Evolutionary conservation across 2,797 vertebrate species (phyloP).

Genomic region (Peromyscus melanophrys): DNA sequence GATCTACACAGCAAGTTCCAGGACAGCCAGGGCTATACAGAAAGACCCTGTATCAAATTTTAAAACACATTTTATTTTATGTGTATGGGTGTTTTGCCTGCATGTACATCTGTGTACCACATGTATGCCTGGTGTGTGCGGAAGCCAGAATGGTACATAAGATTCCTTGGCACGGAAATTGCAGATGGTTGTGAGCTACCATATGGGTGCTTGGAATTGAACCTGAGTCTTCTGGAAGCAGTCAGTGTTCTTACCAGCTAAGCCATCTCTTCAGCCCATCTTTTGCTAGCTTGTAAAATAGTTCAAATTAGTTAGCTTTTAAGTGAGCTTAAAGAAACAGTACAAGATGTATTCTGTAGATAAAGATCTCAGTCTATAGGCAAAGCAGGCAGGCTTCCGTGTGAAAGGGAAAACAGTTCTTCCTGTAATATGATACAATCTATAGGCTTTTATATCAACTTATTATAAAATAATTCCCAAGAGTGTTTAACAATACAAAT

Average conservation of each 20-base stretch:
- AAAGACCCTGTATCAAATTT: not conserved
- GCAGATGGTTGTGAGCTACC: not conserved
- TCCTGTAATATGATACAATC: not conserved
- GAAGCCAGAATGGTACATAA: not conserved
- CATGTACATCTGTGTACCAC: not conserved
- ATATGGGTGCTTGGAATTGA: not conserved
- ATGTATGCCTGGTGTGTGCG: not conserved
- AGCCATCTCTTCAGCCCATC: not conserved
- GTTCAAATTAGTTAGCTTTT: conserved; percentile 58
- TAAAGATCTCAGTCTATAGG: not conserved
- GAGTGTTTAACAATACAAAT: conserved; percentile 76
- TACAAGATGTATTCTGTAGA: not conserved
- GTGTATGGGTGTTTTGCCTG: not conserved
- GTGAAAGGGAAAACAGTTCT: conserved; percentile 56
- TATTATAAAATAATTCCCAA: conserved; percentile 75
- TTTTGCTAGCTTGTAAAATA: conserved; percentile 44
- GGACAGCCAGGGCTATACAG: not conserved
- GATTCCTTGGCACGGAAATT: not conserved
- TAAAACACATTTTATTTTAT: not conserved
- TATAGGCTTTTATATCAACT: conserved; percentile 69
- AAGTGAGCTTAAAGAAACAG: conserved; percentile 55
- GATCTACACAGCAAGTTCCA: not conserved
- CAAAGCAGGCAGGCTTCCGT: conserved; percentile 31
- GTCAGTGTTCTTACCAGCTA: not conserved
- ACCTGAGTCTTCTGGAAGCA: not conserved